Conservation (phyloP, 1,140 invertebrate species). For the Drosophila paulistorum region DNA sequence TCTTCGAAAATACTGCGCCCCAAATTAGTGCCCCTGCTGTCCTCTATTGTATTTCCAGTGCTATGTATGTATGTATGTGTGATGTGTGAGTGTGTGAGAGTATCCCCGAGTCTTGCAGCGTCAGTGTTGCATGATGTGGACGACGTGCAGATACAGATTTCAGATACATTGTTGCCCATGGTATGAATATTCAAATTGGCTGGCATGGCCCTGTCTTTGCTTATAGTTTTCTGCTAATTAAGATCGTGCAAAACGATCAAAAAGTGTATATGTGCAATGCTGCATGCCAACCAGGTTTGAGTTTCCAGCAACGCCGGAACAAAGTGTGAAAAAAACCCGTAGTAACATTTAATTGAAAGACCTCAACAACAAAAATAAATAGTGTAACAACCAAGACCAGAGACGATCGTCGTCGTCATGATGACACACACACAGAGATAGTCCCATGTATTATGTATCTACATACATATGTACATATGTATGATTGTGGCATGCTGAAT, state of each 20-base stretch:
- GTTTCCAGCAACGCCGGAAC: slow-evolving; percentile 42
- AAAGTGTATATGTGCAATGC: slow-evolving; percentile 35
- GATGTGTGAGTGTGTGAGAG: not conserved
- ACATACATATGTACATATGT: not conserved
- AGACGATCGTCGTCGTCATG: slow-evolving; percentile 30
- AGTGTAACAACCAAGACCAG: slow-evolving; percentile 74
- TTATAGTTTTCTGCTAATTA: slow-evolving; percentile 74
- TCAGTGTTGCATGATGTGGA: slow-evolving; percentile 26
- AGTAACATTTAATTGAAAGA: slow-evolving; percentile 63
- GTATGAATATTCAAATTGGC: slow-evolving; percentile 5
- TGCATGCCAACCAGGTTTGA: slow-evolving; percentile 30
- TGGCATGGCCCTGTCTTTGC: slow-evolving; percentile 21
- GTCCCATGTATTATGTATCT: slow-evolving; percentile 2
- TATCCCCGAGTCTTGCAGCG: slow-evolving; percentile 47
- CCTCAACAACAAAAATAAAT: slow-evolving; percentile 43
- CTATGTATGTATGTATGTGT: not conserved
- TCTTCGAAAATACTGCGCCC: no score
- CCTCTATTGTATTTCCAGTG: no score
- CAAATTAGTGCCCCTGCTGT: no score
- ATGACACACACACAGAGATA: slow-evolving; percentile 24
- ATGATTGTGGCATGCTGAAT: slow-evolving; percentile 39
- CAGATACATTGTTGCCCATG: slow-evolving; percentile 8
- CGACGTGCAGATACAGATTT: slow-evolving; percentile 33
- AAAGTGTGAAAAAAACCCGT: slow-evolving; percentile 17
- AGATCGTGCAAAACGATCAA: slow-evolving; percentile 41